phyloP scores from a whole-genome alignment of 1,140 invertebrate species.

The Potamilus streckersoni region DNA sequence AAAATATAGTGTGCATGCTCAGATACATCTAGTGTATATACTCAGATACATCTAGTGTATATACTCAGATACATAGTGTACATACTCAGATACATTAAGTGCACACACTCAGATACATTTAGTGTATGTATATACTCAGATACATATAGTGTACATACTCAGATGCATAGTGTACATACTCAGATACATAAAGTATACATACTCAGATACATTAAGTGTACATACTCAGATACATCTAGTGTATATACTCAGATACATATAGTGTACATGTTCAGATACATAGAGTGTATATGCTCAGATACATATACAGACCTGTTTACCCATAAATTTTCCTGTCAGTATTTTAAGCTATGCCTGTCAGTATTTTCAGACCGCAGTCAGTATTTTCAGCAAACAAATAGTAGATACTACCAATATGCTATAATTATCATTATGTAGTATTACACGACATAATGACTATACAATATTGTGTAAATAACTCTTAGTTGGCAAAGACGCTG shows the following conservation, averaged over 20 bases:
- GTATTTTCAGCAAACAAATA: too few relatives aligned
- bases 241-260: conserved; percentile 9
- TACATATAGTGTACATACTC: conserved; percentile 3
- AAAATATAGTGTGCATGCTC: conserved; percentile 4
- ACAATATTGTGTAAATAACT: too few relatives aligned
- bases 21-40: conserved; percentile 1
- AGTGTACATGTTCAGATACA: conserved; percentile 11
- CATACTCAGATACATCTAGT: conserved; percentile 8
- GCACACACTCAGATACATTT: conserved; percentile 10
- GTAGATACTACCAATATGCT: too few relatives aligned
- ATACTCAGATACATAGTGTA: conserved; percentile 10
- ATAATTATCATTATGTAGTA: too few relatives aligned
- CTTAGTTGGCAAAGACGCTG: too few relatives aligned
- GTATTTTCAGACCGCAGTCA: too few relatives aligned
- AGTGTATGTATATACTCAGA: too few relatives aligned
- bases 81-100: conserved; percentile 9
- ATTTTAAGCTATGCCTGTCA: too few relatives aligned
- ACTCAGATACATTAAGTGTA: conserved; percentile 8
- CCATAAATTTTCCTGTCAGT: too few relatives aligned
- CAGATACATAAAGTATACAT: conserved; percentile 2
- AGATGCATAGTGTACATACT: conserved; percentile 7
- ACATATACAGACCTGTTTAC: too few relatives aligned
- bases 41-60: conserved; percentile 5
- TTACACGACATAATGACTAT: too few relatives aligned
- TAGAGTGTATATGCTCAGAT: conserved; percentile 5